These are phyloP conservation scores for Branchipolynoe longqiensis DNA, from an alignment of 2,888 invertebrate genomes.

Conservation along the genomic window DNA sequence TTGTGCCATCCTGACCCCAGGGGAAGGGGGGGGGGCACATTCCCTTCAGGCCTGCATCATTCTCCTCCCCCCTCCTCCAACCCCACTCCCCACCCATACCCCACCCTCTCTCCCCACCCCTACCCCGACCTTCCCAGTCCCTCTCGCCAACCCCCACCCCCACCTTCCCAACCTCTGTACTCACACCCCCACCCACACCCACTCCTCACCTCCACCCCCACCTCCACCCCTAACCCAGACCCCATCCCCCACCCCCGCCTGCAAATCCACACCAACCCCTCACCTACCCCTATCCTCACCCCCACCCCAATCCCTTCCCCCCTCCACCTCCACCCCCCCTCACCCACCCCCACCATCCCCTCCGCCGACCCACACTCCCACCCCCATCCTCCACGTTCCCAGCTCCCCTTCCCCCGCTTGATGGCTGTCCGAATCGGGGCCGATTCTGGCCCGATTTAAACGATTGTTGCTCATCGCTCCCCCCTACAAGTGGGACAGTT, in stretches of 20 bases:
- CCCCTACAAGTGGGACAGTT: slow-evolving; percentile 37
- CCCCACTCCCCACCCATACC: background rate
- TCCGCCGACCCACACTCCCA: background rate
- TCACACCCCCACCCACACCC: background rate
- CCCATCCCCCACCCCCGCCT: background rate
- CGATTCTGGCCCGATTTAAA: slow-evolving; percentile 40
- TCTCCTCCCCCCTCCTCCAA: background rate
- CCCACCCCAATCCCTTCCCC: background rate
- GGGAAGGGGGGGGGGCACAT: too few relatives aligned
- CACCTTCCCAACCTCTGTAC: background rate
- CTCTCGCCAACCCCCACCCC: background rate
- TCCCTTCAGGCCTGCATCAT: background rate
- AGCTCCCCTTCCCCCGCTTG: background rate
- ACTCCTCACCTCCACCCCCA: background rate
- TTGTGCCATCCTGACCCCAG: too few relatives aligned
- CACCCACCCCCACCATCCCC: background rate
- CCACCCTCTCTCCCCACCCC: background rate
- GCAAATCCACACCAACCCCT: too few relatives aligned
- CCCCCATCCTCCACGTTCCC: background rate
- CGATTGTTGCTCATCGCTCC: slow-evolving; percentile 39
- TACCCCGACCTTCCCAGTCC: background rate
- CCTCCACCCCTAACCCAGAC: background rate
- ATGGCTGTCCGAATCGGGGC: background rate
- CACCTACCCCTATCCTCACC: background rate
- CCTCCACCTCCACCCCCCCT: background rate